Conservation (phyloP, 2,888 invertebrate species). For the Catocala sponsa region DNA sequence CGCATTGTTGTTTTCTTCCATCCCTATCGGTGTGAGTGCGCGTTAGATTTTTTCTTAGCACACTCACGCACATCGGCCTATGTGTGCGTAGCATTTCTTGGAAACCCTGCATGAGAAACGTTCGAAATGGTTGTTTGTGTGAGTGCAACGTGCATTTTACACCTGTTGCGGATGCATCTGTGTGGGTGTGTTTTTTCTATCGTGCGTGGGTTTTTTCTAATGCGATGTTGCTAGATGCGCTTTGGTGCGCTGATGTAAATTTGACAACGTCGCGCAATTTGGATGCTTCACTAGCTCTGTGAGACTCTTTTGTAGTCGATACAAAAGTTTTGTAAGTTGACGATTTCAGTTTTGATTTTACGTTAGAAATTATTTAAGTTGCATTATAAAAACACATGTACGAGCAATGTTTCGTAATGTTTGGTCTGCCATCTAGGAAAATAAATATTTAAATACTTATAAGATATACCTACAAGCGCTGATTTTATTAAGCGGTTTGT, state of each 20-base stretch:
- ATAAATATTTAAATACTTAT: too few relatives aligned
- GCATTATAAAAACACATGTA: too few relatives aligned
- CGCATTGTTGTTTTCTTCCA: slow-evolving; percentile 63
- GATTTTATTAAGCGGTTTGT: slow-evolving; percentile 11
- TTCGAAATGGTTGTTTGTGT: slow-evolving; percentile 47
- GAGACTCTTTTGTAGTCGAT: slow-evolving; percentile 2
- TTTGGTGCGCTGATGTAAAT: slow-evolving; percentile 74
- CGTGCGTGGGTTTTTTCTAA: slow-evolving; percentile 58
- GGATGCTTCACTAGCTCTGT: slow-evolving; percentile 50
- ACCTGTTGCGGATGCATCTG: slow-evolving; percentile 62
- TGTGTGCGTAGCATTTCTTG: slow-evolving; percentile 65
- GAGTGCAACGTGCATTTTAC: slow-evolving; percentile 60
- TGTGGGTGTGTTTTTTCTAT: slow-evolving; percentile 53
- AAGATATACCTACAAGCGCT: too few relatives aligned
- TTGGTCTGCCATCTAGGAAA: not conserved
- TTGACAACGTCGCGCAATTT: slow-evolving; percentile 84
- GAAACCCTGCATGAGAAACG: slow-evolving; percentile 61
- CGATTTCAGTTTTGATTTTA: not conserved
- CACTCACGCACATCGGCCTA: slow-evolving; percentile 40
- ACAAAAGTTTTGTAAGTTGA: slow-evolving; percentile 1
- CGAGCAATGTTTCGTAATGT: too few relatives aligned
- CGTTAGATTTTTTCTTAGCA: slow-evolving; percentile 67
- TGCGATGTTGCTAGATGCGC: slow-evolving; percentile 83
- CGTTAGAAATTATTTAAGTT: too few relatives aligned
- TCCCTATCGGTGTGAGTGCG: slow-evolving; percentile 57